Evolutionary conservation across 2,113 vertebrate species (phyloP).

Genomic region (Garra rufa): DNA sequence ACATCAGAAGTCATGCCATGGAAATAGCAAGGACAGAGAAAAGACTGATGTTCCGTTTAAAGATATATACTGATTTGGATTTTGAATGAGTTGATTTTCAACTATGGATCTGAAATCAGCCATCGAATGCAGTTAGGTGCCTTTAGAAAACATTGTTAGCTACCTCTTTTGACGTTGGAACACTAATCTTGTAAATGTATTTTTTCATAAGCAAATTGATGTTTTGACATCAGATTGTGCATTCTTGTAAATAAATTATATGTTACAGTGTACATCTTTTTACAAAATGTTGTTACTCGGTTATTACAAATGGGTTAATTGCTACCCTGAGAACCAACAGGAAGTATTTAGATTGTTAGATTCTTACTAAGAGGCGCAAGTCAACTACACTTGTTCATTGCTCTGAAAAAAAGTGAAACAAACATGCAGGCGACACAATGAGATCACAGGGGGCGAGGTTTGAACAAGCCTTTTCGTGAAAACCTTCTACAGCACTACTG

Average conservation of each 20-base stretch:
- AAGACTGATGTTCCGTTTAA: background rate
- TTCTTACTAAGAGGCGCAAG: background rate
- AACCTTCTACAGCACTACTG: background rate
- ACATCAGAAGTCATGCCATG: background rate
- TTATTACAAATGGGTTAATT: background rate
- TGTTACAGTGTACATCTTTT: background rate
- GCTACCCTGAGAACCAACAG: background rate
- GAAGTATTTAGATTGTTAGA: background rate
- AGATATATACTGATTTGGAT: background rate
- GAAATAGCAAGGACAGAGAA: background rate
- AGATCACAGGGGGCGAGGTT: too few relatives aligned
- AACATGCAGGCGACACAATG: background rate
- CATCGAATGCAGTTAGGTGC: slow-evolving; percentile 13
- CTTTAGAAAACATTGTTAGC: slow-evolving; percentile 39
- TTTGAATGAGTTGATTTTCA: background rate
- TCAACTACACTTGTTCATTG: background rate
- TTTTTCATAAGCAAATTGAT: slow-evolving; percentile 12
- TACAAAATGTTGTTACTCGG: too few relatives aligned
- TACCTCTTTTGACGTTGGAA: slow-evolving; percentile 50
- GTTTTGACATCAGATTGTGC: slow-evolving; percentile 41
- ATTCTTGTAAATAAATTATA: slow-evolving; percentile 52
- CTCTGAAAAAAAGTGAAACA: background rate
- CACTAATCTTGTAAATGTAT: slow-evolving; percentile 18
- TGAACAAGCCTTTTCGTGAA: background rate
- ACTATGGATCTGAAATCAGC: slow-evolving; percentile 13